These are phyloP conservation scores for Drosophila atripex DNA, from an alignment of 2,888 invertebrate genomes.

Conservation along the genomic window DNA sequence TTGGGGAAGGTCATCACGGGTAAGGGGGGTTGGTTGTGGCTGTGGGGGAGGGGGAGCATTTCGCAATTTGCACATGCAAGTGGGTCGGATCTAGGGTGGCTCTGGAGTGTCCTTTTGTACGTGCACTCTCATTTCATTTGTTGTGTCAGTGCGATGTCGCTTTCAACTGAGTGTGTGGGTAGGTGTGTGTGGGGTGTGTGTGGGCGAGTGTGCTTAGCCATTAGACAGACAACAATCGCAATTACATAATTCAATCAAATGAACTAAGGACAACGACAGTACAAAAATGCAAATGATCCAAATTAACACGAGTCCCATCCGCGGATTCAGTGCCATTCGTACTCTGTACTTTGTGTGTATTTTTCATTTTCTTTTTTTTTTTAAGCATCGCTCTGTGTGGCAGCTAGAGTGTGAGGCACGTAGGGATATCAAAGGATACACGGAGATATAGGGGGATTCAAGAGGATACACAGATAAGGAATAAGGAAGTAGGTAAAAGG, in stretches of 20 bases:
- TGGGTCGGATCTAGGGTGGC: not conserved
- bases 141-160: slow-evolving; percentile 18
- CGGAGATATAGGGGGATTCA: not conserved
- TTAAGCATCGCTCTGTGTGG: not conserved
- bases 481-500: not conserved
- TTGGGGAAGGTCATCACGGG: slow-evolving; percentile 6
- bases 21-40: no score
- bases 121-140: slow-evolving; percentile 27
- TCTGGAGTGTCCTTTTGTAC: slow-evolving; percentile 9
- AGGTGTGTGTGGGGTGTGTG: slow-evolving; percentile 15
- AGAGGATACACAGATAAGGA: not conserved
- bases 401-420: not conserved
- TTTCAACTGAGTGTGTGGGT: slow-evolving; percentile 27
- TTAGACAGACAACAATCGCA: slow-evolving; percentile 66
- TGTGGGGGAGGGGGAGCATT: slow-evolving; percentile 1
- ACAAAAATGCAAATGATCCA: slow-evolving; percentile 51
- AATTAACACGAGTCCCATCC: slow-evolving; percentile 45
- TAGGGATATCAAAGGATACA: not conserved
- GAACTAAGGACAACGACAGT: slow-evolving; percentile 58
- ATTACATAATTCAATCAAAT: slow-evolving; percentile 78
- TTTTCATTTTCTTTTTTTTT: not conserved
- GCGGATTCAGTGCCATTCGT: slow-evolving; percentile 33
- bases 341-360: slow-evolving; percentile 13
- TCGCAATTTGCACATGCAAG: slow-evolving; percentile 33
- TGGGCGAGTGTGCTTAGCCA: slow-evolving; percentile 60